A percentile compares a stretch with the other conserved stretches of the same genome.
These are phyloP conservation scores for Rhagologus leucostigma DNA, from an alignment of 2,113 vertebrate species.

Conservation along the genomic window DNA sequence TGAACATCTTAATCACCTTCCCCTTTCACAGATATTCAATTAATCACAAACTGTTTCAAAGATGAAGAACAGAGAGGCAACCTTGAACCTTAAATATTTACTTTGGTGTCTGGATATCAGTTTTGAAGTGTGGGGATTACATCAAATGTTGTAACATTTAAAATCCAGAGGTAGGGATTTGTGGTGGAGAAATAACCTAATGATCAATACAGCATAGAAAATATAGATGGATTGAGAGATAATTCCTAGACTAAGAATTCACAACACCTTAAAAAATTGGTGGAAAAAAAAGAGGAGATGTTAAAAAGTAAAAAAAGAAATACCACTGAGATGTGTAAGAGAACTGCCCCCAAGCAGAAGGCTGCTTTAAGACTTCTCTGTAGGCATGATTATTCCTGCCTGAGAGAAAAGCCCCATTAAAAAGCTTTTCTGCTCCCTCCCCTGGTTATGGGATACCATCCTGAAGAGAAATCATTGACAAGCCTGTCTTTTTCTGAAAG, in stretches of 20 bases:
- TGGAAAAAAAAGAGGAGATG: background rate
- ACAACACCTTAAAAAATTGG: background rate
- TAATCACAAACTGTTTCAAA: background rate
- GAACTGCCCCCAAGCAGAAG: background rate
- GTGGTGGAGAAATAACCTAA: background rate
- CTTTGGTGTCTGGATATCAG: background rate
- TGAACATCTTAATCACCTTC: background rate
- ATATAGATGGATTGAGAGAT: background rate
- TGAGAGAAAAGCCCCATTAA: background rate
- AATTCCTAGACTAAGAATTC: background rate
- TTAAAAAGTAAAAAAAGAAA: background rate
- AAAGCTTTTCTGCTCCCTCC: background rate
- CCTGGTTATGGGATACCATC: background rate
- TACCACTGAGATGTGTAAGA: background rate
- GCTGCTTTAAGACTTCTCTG: background rate
- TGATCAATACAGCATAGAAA: background rate
- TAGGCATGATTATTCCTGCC: background rate
- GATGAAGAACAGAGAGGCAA: background rate
- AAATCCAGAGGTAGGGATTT: background rate
- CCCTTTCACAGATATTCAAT: background rate
- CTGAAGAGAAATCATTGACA: slow-evolving; percentile 15
- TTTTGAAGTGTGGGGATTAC: background rate
- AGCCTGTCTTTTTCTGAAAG: slow-evolving; percentile 1
- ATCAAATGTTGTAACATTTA: background rate
- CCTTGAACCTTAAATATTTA: background rate